Percentiles rank a stretch among this genome's conserved stretches.
Conservation (phyloP, 1,140 invertebrate species). For the Drosophila kepulauana region DNA sequence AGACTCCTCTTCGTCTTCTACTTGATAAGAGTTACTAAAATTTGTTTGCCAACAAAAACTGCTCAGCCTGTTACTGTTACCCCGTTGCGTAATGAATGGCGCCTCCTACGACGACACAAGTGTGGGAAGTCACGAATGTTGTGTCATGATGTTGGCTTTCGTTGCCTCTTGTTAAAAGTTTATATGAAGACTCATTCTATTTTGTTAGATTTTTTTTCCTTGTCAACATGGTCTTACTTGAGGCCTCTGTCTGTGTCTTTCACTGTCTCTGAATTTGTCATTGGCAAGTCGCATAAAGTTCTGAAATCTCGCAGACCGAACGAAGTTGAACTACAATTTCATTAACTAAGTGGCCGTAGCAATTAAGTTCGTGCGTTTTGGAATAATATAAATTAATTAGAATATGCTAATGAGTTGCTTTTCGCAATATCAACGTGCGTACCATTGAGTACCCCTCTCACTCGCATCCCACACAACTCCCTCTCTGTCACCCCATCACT, state of each 20-base stretch:
- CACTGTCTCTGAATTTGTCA: slow-evolving; percentile 31
- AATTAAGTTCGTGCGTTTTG: slow-evolving; percentile 82
- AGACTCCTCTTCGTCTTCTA: neutral
- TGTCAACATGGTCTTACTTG: slow-evolving; percentile 1
- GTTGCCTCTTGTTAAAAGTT: slow-evolving; percentile 60
- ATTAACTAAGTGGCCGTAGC: slow-evolving; percentile 81
- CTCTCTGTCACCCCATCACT: neutral
- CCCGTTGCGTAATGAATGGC: slow-evolving; percentile 61
- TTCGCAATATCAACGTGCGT: slow-evolving; percentile 41
- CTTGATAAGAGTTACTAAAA: slow-evolving; percentile 57
- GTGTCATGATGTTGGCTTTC: slow-evolving; percentile 58
- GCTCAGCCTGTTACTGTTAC: slow-evolving; percentile 43
- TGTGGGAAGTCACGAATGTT: slow-evolving; percentile 49
- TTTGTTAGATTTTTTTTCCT: slow-evolving; percentile 1
- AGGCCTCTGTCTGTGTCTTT: slow-evolving; percentile 13
- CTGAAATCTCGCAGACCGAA: slow-evolving; percentile 34
- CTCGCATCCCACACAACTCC: neutral
- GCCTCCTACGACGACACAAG: slow-evolving; percentile 7
- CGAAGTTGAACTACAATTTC: slow-evolving; percentile 70
- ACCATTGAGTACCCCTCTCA: neutral
- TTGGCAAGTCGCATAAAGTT: slow-evolving; percentile 35
- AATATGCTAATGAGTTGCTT: slow-evolving; percentile 78
- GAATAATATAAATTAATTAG: slow-evolving; percentile 84
- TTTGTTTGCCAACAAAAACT: slow-evolving; percentile 74
- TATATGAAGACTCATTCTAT: slow-evolving; percentile 50